Evolutionary conservation across 2,888 invertebrate genomes (phyloP), one percentile per base, ranked within the genome.

Genomic region (Xestia ashworthii): DNA sequence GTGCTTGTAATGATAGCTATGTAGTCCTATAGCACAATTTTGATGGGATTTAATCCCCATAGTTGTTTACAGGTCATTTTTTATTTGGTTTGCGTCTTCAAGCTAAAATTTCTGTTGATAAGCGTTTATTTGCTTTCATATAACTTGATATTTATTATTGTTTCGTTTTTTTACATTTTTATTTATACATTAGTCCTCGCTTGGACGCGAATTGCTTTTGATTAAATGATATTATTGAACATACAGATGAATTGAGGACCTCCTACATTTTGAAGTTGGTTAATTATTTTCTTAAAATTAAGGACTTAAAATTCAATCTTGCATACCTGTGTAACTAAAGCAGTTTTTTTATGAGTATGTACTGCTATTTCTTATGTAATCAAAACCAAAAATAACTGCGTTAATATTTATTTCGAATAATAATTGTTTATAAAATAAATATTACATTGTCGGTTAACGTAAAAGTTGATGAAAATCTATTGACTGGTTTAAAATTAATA

Each of bases 41-140:
- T 75, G 55, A 53, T 12, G 88, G 88, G 87, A 87, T 87, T 22
- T 70, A 48, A 87, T 87, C 88, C 87, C 73, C 32, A 64, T 64
- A 74, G 65, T 66, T 75, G 68, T 78, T 80, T 76, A 68, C 70
- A 58, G 8, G 32, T 68, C 0, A 19, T 74, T 66, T 77, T 83
- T 69, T 80, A 53, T 82, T 82, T 82, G 41, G 16, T 68, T 74
- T 62, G 55, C 66, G 62, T 78, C 68, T 74, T 74, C 66, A 53
- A 44, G 22, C 32, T 25, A 70, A 3, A 25, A 8, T 22, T 58
- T 65, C 50, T 70, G 22, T 62, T 58, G 14, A 44, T 44, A 46
- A 22, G 41, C 22, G 3, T 50, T 82, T 41, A 3, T 60, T 71
- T 66, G 53, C 64, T 55, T 62, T 5, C 44, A 46, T 46, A n/a